phyloP scores from a whole-genome alignment of 2,797 vertebrate species.

The Orientallactaga sibirica region DNA sequence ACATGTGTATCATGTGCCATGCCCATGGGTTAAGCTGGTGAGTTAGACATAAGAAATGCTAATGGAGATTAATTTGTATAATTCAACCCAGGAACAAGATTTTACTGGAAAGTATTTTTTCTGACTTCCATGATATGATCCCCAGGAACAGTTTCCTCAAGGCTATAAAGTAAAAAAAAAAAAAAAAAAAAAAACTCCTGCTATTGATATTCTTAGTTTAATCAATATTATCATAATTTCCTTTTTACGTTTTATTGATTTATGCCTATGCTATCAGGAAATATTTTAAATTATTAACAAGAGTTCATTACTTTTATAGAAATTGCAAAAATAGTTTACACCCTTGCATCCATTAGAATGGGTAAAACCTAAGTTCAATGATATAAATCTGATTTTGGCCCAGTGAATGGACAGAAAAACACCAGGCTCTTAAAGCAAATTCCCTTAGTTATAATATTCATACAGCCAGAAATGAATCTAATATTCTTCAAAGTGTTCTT shows the following conservation, averaged over 20 bases:
- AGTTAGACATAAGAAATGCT: not conserved
- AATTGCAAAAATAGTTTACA: not conserved
- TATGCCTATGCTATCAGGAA: not conserved
- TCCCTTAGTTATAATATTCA: not conserved
- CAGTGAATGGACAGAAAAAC: not conserved
- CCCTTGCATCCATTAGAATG: not conserved
- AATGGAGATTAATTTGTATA: fast-evolving
- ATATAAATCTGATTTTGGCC: not conserved
- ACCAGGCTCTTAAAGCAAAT: not conserved
- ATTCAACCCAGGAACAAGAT: not conserved
- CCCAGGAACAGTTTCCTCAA: not conserved
- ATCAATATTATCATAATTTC: constrained; percentile 33
- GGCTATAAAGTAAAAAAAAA: not conserved
- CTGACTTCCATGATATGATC: not conserved
- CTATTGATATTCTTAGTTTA: not conserved
- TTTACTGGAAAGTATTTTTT: not conserved
- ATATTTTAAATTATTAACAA: not conserved
- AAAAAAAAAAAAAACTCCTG: not conserved
- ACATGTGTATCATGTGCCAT: no score
- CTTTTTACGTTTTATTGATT: not conserved
- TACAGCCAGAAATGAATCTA: not conserved
- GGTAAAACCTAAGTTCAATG: not conserved
- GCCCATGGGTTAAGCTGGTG: not conserved
- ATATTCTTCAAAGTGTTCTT: not conserved
- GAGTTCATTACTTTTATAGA: not conserved